Evolutionary conservation across 2,797 vertebrate species (phyloP), one percentile per base, ranked within the genome.

Genomic region (Danio tinwini): DNA sequence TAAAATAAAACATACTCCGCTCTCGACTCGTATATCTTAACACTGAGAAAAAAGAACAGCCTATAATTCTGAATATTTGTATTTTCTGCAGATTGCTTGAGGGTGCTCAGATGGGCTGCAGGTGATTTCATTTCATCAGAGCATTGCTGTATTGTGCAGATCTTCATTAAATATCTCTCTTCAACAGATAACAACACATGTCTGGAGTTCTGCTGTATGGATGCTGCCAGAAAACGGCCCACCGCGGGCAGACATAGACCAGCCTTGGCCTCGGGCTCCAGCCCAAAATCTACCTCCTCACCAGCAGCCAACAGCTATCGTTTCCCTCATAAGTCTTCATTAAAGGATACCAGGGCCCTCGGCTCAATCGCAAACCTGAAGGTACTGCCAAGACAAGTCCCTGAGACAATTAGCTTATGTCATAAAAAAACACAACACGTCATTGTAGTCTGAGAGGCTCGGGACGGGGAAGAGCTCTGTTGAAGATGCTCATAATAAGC

Each of bases 281-380:
- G 37, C 73, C 65, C 42, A 70, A 71, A 74, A 64, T 52, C 50
- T 67, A 83, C 61, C 59, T 52, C 47, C 83, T 83, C 45, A 71
- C 81, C 84, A 56, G 49, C 82, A 86, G 88, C 90, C 89, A 90
- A 87, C 82, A 90, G 86, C 88, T 88, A 90, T 90, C 81, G 82
- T 86, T 88, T 86, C 85, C 83, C 88, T 91, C 90, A 88, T 92
- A 92, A 93, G 88, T 93, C 91, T 92, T 93, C 90, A 91, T 92
- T 92, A 92, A 86, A 87, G 83, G 84, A 88, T 89, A 91, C 85
- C 87, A 86, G 72, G 87, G 86, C 82, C 90, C 86, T 44, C 37
- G 72, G 88, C 87, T 88, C 85, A 86, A 87, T 90, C 82, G 55
- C 86, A 88, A 86, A 91, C 86, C 87, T 59, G 62, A 68, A 58